Base-by-base conservation (phyloP, 2,797 vertebrate genomes). In the Phrynocephalus vlangalii region DNA sequence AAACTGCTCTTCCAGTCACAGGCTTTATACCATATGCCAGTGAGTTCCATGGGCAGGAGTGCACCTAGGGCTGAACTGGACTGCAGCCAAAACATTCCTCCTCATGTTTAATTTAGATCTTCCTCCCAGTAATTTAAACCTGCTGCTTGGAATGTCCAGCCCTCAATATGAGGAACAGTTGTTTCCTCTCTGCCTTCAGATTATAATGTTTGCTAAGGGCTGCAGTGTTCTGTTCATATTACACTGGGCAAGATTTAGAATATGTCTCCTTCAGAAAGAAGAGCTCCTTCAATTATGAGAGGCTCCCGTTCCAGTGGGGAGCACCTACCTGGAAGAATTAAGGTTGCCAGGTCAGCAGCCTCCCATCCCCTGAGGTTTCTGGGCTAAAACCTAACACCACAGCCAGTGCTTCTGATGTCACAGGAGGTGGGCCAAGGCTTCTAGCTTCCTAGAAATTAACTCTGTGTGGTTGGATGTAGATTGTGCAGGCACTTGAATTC, bases 131-230 rank as follows among this genome's bases (percentile, higher is more conserved):
- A 77, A 78, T 68, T 71, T 77, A 83, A 78, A 83, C 73, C 33
- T 44, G 72, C 63, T 87, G 72, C 48, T 50, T 83, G 30, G 26
- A 77, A 71, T 83, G 44, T 82, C 73, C 67, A 56, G 73, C 77
- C 10, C 30, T 77, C 48, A 20, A 52, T 76, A 50, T 7, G 56
- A 87, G 44, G 63, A 87, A 87, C 60, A 82, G 44, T 87, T 82
- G 72, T 67, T 82, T 76, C 44, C n/a, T 52, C 72, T 77, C 79
- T 75, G 72, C 63, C 73, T 77, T 87, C 79, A 87, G 73, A 82
- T 26, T 52, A 18, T 87, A 82, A 83, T 78, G 44, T 78, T 78
- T 87, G 68, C 48, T 52, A 44, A 28, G 66, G 63, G 26, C 30
- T 76, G 50, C 73, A 22, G 6, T 24, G 44, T 80, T 48, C 78